Conservation (phyloP, 1,140 invertebrate genomes). For the Kradibia gibbosae region DNA sequence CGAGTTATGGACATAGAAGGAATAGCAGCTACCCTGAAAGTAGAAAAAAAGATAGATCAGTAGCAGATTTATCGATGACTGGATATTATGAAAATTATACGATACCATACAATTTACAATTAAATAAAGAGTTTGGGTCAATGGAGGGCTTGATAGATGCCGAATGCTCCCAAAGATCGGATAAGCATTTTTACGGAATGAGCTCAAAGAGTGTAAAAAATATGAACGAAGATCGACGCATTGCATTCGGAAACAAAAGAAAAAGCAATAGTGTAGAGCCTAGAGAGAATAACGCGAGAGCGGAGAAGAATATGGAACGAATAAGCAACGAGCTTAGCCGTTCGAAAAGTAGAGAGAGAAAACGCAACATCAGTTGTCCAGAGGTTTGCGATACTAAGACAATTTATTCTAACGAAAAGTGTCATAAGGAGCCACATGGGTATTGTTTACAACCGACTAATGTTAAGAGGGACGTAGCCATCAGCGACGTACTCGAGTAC, state of each 20-base stretch:
- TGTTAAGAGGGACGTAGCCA: conserved; percentile 71
- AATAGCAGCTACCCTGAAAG: conserved; percentile 68
- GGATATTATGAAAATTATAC: conserved; percentile 28
- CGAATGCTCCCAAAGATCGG: neutral
- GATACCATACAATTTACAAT: conserved; percentile 59
- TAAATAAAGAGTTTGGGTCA: conserved; percentile 68
- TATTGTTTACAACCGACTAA: conserved; percentile 54
- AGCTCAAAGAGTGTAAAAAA: neutral
- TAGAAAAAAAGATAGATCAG: conserved; percentile 49
- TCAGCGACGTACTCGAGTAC: conserved; percentile 72
- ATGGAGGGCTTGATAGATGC: conserved; percentile 57
- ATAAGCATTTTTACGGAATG: neutral
- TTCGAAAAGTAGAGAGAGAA: conserved; percentile 48
- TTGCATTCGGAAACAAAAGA: conserved; percentile 37
- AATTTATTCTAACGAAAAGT: neutral
- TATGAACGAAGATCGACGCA: neutral
- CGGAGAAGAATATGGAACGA: conserved; percentile 40
- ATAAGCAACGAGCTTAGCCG: conserved; percentile 35
- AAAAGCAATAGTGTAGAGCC: conserved; percentile 65
- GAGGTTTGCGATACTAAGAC: conserved; percentile 64
- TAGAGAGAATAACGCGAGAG: conserved; percentile 53
- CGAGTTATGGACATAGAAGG: conserved; percentile 55
- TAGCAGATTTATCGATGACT: conserved; percentile 42
- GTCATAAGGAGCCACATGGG: conserved; percentile 45
- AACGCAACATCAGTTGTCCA: conserved; percentile 68